phyloP scores from a whole-genome alignment of 1,140 invertebrate species.

The Drosophila triauraria region DNA sequence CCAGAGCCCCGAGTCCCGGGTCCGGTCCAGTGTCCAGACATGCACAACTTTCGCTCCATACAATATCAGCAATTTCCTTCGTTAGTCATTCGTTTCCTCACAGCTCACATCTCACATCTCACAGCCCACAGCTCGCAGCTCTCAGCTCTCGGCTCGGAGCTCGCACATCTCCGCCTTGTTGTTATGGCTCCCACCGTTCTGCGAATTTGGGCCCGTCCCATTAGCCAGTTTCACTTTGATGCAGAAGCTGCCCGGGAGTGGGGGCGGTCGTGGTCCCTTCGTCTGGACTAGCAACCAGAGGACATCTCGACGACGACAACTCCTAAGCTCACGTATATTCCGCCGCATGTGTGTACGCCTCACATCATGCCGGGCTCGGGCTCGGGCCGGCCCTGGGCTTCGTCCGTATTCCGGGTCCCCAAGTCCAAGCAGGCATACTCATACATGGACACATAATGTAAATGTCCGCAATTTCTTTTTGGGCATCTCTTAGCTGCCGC shows the following conservation, averaged over 20 bases:
- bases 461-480: constrained; percentile 85
- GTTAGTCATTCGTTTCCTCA: constrained; percentile 83
- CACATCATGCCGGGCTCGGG: constrained; percentile 34
- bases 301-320: constrained; percentile 75
- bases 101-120: constrained; percentile 45
- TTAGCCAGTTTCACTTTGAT: constrained; percentile 80
- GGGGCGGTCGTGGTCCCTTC: constrained; percentile 37
- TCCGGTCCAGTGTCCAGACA: constrained; percentile 54
- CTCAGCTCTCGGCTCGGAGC: neutral
- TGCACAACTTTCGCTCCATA: constrained; percentile 79
- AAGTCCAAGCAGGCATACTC: constrained; percentile 48
- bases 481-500: constrained; percentile 80
- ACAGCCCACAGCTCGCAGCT: constrained; percentile 1
- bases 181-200: constrained; percentile 74
- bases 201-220: constrained; percentile 58
- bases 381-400: constrained; percentile 7
- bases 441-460: constrained; percentile 82
- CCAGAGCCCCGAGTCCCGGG: neutral
- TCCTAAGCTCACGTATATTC: constrained; percentile 74
- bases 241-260: constrained; percentile 53
- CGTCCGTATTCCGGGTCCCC: constrained; percentile 8
- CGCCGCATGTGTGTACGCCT: constrained; percentile 51
- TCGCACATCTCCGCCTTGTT: constrained; percentile 55
- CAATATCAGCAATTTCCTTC: constrained; percentile 84
- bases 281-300: constrained; percentile 73